Conservation (phyloP, 35 echinoderm and acorn worm genomes). For the Patiria miniata region DNA sequence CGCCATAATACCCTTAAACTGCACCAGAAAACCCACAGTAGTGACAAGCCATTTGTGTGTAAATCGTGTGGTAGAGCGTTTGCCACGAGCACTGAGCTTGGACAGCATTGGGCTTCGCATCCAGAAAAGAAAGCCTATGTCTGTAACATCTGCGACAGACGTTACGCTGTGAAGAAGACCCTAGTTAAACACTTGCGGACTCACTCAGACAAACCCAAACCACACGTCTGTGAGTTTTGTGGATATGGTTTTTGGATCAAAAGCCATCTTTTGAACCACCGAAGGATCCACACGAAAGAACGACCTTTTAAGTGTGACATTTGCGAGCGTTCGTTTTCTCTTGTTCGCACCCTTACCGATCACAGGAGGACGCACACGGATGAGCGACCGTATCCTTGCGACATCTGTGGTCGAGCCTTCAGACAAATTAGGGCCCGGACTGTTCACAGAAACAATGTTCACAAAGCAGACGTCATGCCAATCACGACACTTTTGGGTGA, state of each 20-base stretch:
- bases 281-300: slow-evolving; percentile 29
- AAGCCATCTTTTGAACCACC: not conserved
- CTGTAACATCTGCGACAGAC: not conserved
- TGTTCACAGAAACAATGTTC: not conserved
- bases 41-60: slow-evolving; percentile 1
- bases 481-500: too few relatives aligned
- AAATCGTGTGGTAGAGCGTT: slow-evolving; percentile 14
- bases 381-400: slow-evolving; percentile 30
- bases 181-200: not conserved
- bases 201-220: not conserved
- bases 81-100: not conserved
- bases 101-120: not conserved
- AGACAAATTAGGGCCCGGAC: not conserved
- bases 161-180: not conserved
- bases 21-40: not conserved
- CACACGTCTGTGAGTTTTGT: slow-evolving; percentile 1
- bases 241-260: not conserved
- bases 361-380: slow-evolving; percentile 33
- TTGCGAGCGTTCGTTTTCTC: slow-evolving; percentile 4
- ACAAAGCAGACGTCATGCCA: not conserved
- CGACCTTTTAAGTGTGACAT: slow-evolving; percentile 33
- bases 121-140: not conserved
- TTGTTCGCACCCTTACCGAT: not conserved
- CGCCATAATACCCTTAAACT: not conserved
- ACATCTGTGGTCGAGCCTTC: slow-evolving; percentile 6